These are phyloP conservation scores for Himalopsyche tibetana DNA, from an alignment of 2,888 invertebrate species.

Conservation along the genomic window DNA sequence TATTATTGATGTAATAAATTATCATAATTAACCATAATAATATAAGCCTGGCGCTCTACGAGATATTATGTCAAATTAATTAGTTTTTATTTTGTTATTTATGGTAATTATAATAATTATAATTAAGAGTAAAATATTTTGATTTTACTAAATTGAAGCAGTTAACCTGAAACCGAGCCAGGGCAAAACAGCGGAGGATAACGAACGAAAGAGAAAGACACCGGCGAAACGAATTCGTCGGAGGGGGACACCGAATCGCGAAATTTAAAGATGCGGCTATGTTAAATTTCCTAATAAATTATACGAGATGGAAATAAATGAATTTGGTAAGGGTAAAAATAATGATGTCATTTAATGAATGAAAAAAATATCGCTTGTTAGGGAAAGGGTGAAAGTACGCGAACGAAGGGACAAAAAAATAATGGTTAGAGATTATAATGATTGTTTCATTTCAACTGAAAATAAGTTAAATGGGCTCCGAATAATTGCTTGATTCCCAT, in stretches of 20 bases:
- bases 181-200: conserved; percentile 7
- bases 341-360: conserved; percentile 65
- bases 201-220: conserved; percentile 7
- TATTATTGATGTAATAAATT: too few species aligned
- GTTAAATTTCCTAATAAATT: conserved; percentile 62
- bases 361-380: conserved; percentile 63
- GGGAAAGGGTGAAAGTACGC: conserved; percentile 51
- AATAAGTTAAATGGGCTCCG: conserved; percentile 39
- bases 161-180: conserved; percentile 43
- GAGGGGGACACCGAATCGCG: conserved; percentile 37
- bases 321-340: conserved; percentile 62
- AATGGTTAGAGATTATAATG: conserved; percentile 51
- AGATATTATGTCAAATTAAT: too few species aligned
- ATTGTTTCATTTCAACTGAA: conserved; percentile 45
- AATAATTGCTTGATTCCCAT: conserved; percentile 39
- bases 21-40: too few species aligned
- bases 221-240: not conserved
- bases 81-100: too few species aligned
- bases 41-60: too few species aligned
- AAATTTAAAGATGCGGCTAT: conserved; percentile 50
- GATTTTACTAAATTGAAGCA: conserved; percentile 38
- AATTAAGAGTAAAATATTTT: not conserved
- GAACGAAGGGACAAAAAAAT: conserved; percentile 48
- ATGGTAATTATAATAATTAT: too few species aligned
- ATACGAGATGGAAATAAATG: conserved; percentile 58